Base-by-base conservation (phyloP, 1,140 invertebrate species). In the Leptopilina boulardi region DNA sequence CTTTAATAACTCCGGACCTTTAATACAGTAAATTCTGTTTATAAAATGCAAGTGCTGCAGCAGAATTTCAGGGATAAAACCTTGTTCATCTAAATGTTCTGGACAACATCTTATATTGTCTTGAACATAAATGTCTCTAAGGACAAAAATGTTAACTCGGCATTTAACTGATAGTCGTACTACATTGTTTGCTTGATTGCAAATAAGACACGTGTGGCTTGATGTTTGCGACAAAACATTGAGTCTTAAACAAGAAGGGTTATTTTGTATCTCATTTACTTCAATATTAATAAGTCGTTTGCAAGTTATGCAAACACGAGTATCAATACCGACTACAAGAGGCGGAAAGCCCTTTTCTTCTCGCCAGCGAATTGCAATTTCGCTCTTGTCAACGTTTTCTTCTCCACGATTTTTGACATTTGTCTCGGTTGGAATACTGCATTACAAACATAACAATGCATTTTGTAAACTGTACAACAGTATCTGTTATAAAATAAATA, bases 221-320 rank as follows among this genome's bases (percentile, higher is more conserved):
- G 3, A 11, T 3, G 75, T 77, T 19, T 77, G 47, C 9, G 47
- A 42, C 19, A 77, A 23, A 9, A 77, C 75, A 66, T 77, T 77
- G 15, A 77, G 38, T 30, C 19, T 38, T 15, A 77, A 42, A 42
- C 41, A 42, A 6, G 41, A 42, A 42, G 41, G 41, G 41, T 42
- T 42, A 9, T 42, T 42, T 42, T 4, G 4, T 42, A 42, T 1
- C 41, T 4, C 2, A 6, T 13, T 8, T 42, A 42, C 13, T 9
- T 42, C 41, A 11, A 1, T 11, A 51, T 51, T 51, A 19, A 51
- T n/a, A 13, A 51, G 47, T 6, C 47, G 47, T 18, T 1, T 51
- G 15, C 47, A 51, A 13, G 15, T 51, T 3, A 51, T 18, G 13
- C 47, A 51, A 13, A 51, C 15, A 18, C 15, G 47, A 1, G 47